Evolutionary conservation across 2,888 invertebrate genomes (phyloP).

Genomic region (Atethmia centrago): DNA sequence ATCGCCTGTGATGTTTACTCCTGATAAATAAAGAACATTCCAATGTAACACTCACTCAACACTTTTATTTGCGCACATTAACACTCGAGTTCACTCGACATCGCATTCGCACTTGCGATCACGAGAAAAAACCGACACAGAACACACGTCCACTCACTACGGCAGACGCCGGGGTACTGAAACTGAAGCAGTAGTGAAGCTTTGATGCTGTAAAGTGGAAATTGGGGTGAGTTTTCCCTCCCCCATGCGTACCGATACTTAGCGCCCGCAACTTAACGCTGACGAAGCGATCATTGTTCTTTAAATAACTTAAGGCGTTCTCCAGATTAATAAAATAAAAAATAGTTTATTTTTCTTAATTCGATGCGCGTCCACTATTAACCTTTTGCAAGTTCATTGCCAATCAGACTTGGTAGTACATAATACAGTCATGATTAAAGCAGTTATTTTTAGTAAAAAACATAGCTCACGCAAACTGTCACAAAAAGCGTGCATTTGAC

Average conservation of each 20-base stretch:
- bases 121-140: constrained; percentile 67
- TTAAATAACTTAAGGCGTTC: constrained; percentile 6
- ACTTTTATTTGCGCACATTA: constrained; percentile 75
- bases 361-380: not conserved
- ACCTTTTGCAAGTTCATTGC: constrained; percentile 5
- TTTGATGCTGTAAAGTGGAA: constrained; percentile 48
- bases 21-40: constrained; percentile 68
- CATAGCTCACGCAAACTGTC: not conserved
- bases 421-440: not conserved
- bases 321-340: too few relatives aligned
- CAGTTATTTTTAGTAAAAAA: not conserved
- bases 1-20: constrained; percentile 20
- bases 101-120: constrained; percentile 82
- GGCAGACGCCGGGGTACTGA: constrained; percentile 85
- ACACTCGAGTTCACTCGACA: constrained; percentile 83
- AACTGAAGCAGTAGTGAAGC: constrained; percentile 46
- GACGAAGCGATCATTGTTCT: constrained; percentile 63
- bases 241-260: constrained; percentile 67
- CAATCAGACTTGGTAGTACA: not conserved
- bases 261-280: constrained; percentile 67
- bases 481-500: constrained; percentile 24
- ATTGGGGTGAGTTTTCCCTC: constrained; percentile 72
- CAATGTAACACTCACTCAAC: constrained; percentile 76
- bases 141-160: constrained; percentile 74
- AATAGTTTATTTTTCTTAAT: not conserved